These are phyloP conservation scores for Gymnoscopelus braueri DNA, from an alignment of 2,797 vertebrate genomes.

Conservation along the genomic window DNA sequence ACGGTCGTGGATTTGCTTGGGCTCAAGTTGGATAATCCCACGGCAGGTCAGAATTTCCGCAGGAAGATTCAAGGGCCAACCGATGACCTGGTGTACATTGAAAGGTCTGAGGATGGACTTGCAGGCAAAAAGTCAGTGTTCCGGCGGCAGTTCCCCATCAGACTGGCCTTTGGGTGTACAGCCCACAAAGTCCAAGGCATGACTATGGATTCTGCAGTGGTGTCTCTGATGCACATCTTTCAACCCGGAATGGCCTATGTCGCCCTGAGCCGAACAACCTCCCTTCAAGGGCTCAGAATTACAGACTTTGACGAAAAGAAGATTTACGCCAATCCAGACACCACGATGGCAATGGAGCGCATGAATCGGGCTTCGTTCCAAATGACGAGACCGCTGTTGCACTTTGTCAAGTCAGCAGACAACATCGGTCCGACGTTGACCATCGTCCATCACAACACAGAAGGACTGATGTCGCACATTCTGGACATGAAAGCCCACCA, in stretches of 20 bases:
- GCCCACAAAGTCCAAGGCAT: slow-evolving; percentile 17
- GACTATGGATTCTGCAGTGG: slow-evolving; percentile 5
- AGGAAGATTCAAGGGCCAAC: neutral
- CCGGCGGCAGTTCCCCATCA: slow-evolving; percentile 21
- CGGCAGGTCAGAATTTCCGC: neutral
- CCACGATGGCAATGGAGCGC: neutral
- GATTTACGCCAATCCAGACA: slow-evolving; percentile 9
- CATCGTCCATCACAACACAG: too few relatives aligned
- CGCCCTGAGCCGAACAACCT: slow-evolving; percentile 8
- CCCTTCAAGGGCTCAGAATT: slow-evolving; percentile 1
- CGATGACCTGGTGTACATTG: slow-evolving; percentile 17
- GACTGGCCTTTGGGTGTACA: slow-evolving; percentile 21
- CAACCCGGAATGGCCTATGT: slow-evolving; percentile 7
- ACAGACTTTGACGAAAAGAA: slow-evolving; percentile 7
- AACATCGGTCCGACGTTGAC: too few relatives aligned
- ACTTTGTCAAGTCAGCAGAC: too few relatives aligned
- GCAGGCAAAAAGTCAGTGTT: neutral
- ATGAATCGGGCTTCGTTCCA: slow-evolving; percentile 13
- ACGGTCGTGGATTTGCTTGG: slow-evolving; percentile 10
- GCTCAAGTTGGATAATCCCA: slow-evolving; percentile 10
- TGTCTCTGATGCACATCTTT: slow-evolving; percentile 19
- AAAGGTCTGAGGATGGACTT: slow-evolving; percentile 8
- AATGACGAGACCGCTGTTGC: too few relatives aligned
- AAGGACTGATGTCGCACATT: too few relatives aligned
- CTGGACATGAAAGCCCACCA: too few relatives aligned